These are phyloP conservation scores for Rhopilema esculentum DNA, from an alignment of 30 jellyfish, hydroid and myxozoan species.

Conservation along the genomic window DNA sequence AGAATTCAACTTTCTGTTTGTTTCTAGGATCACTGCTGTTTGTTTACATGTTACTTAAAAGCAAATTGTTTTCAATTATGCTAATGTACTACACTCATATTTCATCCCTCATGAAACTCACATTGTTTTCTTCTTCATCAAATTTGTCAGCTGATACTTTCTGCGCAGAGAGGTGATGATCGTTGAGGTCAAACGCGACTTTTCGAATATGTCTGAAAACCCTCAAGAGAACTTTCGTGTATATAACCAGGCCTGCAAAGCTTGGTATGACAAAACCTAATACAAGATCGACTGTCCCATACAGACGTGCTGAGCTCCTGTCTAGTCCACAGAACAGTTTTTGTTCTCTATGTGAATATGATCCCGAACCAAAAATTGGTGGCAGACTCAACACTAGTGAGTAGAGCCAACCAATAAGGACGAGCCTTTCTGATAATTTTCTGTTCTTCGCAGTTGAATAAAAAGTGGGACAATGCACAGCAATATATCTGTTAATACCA, in stretches of 20 bases:
- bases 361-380: slow-evolving; percentile 45
- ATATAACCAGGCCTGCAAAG: slow-evolving; percentile 33
- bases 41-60: too few relatives aligned
- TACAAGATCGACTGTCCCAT: slow-evolving; percentile 11
- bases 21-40: too few relatives aligned
- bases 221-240: slow-evolving; percentile 24
- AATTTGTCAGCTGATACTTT: neutral
- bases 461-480: slow-evolving; percentile 54
- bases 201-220: slow-evolving; percentile 47
- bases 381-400: slow-evolving; percentile 56
- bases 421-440: slow-evolving; percentile 2
- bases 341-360: slow-evolving; percentile 13
- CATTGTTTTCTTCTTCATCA: neutral
- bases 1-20: too few relatives aligned
- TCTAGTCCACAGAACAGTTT: slow-evolving; percentile 38
- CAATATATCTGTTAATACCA: slow-evolving; percentile 46
- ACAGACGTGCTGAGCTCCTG: slow-evolving; percentile 12
- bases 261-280: slow-evolving; percentile 26
- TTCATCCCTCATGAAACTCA: too few relatives aligned
- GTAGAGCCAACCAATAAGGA: slow-evolving; percentile 29
- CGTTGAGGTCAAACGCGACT: slow-evolving; percentile 3
- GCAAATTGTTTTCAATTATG: too few relatives aligned
- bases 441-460: slow-evolving; percentile 23
- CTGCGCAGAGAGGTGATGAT: neutral
- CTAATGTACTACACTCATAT: too few relatives aligned